A percentile compares a stretch with the other conserved stretches of the same genome.
Conservation (phyloP, 2,113 vertebrate genomes). For the Tyrannus savana region DNA sequence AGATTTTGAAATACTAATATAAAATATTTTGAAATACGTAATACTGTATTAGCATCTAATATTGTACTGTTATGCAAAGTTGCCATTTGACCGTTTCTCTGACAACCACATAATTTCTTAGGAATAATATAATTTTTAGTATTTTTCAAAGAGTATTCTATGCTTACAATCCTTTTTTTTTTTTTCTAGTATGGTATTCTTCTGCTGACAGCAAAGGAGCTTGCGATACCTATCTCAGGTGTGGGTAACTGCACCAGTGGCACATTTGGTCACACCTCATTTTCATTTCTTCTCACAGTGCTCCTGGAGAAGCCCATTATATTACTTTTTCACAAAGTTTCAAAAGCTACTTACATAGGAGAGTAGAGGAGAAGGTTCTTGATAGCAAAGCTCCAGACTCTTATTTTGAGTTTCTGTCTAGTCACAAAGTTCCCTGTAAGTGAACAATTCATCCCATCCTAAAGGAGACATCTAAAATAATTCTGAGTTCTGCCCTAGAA, state of each 20-base stretch:
- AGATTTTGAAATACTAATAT: not conserved
- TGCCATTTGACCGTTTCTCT: not conserved
- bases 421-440: not conserved
- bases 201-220: not conserved
- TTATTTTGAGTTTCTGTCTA: not conserved
- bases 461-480: not conserved
- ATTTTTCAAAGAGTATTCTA: not conserved
- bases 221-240: not conserved
- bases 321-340: not conserved
- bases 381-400: not conserved
- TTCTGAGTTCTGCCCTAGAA: not conserved
- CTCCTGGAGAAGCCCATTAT: not conserved
- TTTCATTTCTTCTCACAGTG: not conserved
- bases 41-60: not conserved
- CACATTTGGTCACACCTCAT: not conserved
- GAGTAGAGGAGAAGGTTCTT: not conserved
- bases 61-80: not conserved
- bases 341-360: not conserved
- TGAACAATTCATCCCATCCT: not conserved
- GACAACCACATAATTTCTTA: not conserved
- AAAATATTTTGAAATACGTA: not conserved
- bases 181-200: not conserved
- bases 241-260: not conserved
- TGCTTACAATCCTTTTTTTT: not conserved
- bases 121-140: not conserved